These are phyloP conservation scores for Meloidogyne hapla DNA, from an alignment of 1,140 invertebrate species.

Conservation along the genomic window DNA sequence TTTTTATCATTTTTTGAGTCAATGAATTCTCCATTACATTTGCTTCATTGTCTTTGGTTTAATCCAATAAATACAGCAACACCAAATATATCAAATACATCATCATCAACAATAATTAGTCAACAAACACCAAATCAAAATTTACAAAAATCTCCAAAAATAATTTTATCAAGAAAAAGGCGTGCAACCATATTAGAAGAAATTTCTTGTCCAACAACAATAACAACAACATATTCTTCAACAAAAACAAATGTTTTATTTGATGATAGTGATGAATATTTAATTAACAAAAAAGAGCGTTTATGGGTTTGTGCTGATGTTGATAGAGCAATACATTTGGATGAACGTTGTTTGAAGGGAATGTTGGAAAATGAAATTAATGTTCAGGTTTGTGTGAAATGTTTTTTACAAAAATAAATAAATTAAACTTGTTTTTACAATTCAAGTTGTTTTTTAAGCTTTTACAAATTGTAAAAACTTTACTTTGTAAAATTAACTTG, in stretches of 20 bases:
- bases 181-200: not conserved
- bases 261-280: slow-evolving; percentile 12
- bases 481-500: no score
- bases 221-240: not conserved
- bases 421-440: no score
- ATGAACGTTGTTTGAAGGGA: slow-evolving; percentile 23
- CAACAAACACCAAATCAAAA: not conserved
- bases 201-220: not conserved
- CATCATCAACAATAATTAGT: slow-evolving; percentile 9
- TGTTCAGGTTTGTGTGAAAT: slow-evolving; percentile 8
- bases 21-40: slow-evolving; percentile 8
- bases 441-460: no score
- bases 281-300: slow-evolving; percentile 22
- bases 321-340: slow-evolving; percentile 36
- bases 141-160: slow-evolving; percentile 10
- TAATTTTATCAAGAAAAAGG: not conserved
- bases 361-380: slow-evolving; percentile 29
- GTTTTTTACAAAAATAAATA: no score
- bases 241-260: not conserved
- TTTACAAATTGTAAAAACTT: no score
- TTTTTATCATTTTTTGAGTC: no score
- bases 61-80: not conserved
- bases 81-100: not conserved
- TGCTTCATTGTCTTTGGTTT: not conserved
- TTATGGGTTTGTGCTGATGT: slow-evolving; percentile 36